A percentile compares a stretch with the other conserved stretches of the same genome.
Conservation (phyloP, 2,888 invertebrate genomes). For the Tenthredo mesomela region DNA sequence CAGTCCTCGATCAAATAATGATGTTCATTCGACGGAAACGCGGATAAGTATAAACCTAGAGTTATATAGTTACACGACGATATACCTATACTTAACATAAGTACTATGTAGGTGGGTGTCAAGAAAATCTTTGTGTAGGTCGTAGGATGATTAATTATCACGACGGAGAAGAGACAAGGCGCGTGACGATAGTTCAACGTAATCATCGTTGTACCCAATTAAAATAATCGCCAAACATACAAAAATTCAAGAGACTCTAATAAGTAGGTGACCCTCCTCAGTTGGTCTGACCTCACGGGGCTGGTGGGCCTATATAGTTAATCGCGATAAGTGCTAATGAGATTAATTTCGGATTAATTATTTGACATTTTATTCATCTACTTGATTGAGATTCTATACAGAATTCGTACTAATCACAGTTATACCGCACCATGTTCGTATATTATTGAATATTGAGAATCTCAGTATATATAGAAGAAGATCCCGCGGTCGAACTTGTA, state of each 20-base stretch:
- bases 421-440: neutral
- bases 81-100: no score
- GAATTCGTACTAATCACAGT: no score
- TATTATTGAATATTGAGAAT: neutral
- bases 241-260: neutral
- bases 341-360: slow-evolving; percentile 15
- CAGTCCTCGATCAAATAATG: neutral
- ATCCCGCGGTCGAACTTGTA: neutral
- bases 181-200: neutral
- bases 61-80: neutral
- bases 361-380: neutral
- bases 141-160: neutral
- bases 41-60: neutral
- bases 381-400: no score
- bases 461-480: neutral
- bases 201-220: slow-evolving; percentile 23
- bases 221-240: neutral
- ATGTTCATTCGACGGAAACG: neutral
- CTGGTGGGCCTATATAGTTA: neutral
- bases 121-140: neutral
- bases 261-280: neutral
- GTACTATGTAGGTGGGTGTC: neutral
- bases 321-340: neutral
- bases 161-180: neutral
- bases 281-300: neutral